Evolutionary conservation across 2,113 vertebrate genomes (phyloP), one percentile per base, ranked within the genome.

Genomic region (Euleptes europaea): DNA sequence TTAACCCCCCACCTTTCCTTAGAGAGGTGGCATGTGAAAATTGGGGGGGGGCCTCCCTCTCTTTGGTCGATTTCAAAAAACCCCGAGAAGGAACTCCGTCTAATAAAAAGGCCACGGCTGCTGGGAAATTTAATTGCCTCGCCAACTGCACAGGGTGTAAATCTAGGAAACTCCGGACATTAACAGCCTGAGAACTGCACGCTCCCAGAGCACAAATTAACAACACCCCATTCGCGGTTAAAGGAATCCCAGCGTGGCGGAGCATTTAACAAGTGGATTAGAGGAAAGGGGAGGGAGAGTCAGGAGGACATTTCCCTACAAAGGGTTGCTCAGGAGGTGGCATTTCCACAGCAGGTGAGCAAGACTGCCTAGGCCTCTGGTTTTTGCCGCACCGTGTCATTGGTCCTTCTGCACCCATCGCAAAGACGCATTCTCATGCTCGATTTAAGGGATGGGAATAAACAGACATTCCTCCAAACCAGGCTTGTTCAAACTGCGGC

Each of bases 141-240:
- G 38, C 85, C 85, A 77, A 82, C 49, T 77, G 85, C 38, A 33
- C 28, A 76, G 79, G 40, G 79, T 44, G 31, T 69, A 86, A 82
- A 86, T 80, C 85, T 81, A 75, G 4, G 47, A 44, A 28, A 72
- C 35, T 54, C 78, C 38, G 40, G 79, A 82, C 26, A 26, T 76
- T 82, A 86, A 77, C 85, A 69, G 60, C 72, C 79, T 82, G 73
- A 69, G 79, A 86, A 82, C 19, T 57, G 49, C 49, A 77, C 23
- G 23, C 72, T 86, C 85, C 72, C 72, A 86, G 66, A 60, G 38
- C 63, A 77, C 80, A 70, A 69, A 77, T 82, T 71, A 86, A 75
- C 85, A 82, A 35, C 79, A 82, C 77, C 73, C 79, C 49, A 70
- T 69, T 77, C 33, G 35, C 35, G 5, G 10, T 14, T 13, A 44